Evolutionary conservation across 2,797 vertebrate species (phyloP), one percentile per base, ranked within the genome.

Genomic region (Carapus acus): DNA sequence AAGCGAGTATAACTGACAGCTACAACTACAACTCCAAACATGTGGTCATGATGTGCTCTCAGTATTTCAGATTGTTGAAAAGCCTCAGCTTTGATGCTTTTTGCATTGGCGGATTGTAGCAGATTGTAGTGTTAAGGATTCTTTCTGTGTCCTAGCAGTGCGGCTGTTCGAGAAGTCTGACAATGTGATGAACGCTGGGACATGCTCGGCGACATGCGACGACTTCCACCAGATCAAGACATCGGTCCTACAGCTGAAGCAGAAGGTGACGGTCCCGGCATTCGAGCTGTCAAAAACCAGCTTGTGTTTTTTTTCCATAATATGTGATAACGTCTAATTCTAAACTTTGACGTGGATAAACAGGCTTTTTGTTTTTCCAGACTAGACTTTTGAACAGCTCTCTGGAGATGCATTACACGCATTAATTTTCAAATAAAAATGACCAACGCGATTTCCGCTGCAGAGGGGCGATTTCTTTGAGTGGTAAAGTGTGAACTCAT

Each of bases 151-250:
- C 76, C 77, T 81, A 63, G 84, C 83, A 85, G 77, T 88, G 71
- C 88, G 87, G 39, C 88, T 89, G 43, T 88, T 90, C 23, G 90
- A 92, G 68, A 93, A 93, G 75, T 86, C 90, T 1, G 93, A 97
- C 81, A 90, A 87, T 0, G 77, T 87, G 3, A 90, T 90, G 60
- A 93, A 92, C 68, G 74, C 86, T 0, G 88, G 88, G 29, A 88
- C 88, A 0, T 98, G 96, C 78, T 94, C 93, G 2, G 91, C 93
- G 51, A 92, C 93, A 0, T 98, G 96, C 71, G 92, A 94, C 58
- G 94, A 98, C 70, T 92, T 98, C 73, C 86, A 92, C 68, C 95
- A 94, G 87, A 92, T 97, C 75, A 97, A 93, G 84, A 90, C 88
- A 82, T 92, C 91, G 0, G 92, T 98, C 54, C 81, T 95, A 74